A percentile compares a stretch with the other conserved stretches of the same genome.
These are phyloP conservation scores for Candidula unifasciata DNA, from an alignment of 2,888 invertebrate species.

Conservation along the genomic window DNA sequence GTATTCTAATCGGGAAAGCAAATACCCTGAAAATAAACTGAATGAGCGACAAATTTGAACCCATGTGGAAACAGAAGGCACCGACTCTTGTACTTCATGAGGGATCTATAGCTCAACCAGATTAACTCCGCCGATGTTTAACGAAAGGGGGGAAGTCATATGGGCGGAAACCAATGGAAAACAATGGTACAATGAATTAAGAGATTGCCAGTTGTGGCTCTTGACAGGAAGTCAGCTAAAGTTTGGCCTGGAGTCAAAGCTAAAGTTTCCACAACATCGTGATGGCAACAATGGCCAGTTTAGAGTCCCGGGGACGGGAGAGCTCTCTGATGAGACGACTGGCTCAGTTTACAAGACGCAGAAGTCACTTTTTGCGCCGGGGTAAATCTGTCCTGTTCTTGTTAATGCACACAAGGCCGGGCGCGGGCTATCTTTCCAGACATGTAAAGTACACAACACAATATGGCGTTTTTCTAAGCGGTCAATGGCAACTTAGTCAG, in stretches of 20 bases:
- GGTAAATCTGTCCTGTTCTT: background rate
- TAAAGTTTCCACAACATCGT: constrained; percentile 45
- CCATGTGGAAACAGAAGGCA: constrained; percentile 20
- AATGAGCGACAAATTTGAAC: constrained; percentile 7
- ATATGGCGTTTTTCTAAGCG: no score
- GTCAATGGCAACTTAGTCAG: no score
- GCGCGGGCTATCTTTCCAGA: background rate
- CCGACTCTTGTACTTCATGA: constrained; percentile 33
- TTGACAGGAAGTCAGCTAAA: constrained; percentile 36
- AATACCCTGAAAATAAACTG: background rate
- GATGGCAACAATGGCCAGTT: constrained; percentile 45
- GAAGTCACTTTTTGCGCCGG: background rate
- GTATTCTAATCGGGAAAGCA: background rate
- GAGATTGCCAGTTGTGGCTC: constrained; percentile 43
- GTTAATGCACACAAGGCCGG: background rate
- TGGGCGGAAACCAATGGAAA: constrained; percentile 20
- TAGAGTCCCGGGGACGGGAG: constrained; percentile 3
- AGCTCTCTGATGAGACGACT: constrained; percentile 12
- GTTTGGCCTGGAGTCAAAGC: constrained; percentile 21
- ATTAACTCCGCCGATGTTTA: constrained; percentile 32
- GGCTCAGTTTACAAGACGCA: background rate
- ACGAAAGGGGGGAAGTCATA: constrained; percentile 25
- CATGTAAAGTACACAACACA: background rate
- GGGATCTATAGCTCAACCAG: constrained; percentile 24
- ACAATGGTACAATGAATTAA: constrained; percentile 18